phyloP scores from a whole-genome alignment of 2,888 invertebrate genomes.

The Pedicia rivosa region DNA sequence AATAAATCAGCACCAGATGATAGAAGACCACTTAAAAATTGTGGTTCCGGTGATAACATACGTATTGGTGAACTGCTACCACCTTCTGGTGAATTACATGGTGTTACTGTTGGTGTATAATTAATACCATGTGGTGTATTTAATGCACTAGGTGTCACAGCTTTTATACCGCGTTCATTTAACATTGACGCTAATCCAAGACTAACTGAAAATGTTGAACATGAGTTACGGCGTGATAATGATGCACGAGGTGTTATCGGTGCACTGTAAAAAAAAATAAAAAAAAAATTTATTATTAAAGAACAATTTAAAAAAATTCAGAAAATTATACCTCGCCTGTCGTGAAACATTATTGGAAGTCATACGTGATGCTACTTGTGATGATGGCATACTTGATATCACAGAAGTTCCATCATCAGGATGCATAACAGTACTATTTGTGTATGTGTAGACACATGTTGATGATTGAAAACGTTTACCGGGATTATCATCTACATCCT shows the following conservation, averaged over 20 bases:
- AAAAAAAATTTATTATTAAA: not conserved
- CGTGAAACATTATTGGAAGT: slow-evolving; percentile 43
- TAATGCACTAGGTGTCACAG: slow-evolving; percentile 49
- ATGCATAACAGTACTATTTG: slow-evolving; percentile 76
- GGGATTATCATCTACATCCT: slow-evolving; percentile 51
- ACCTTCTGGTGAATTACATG: slow-evolving; percentile 62
- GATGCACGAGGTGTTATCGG: slow-evolving; percentile 32
- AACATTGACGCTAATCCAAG: slow-evolving; percentile 57
- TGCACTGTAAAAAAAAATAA: slow-evolving; percentile 18
- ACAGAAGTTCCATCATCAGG: slow-evolving; percentile 70
- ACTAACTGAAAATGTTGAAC: slow-evolving; percentile 59
- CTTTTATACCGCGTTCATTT: slow-evolving; percentile 60
- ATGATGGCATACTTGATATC: slow-evolving; percentile 39
- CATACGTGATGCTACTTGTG: slow-evolving; percentile 52
- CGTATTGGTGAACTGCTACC: slow-evolving; percentile 49
- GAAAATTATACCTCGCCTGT: slow-evolving; percentile 31
- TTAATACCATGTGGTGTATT: slow-evolving; percentile 45
- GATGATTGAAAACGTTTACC: slow-evolving; percentile 62
- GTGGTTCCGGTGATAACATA: slow-evolving; percentile 27
- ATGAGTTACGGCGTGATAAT: slow-evolving; percentile 62
- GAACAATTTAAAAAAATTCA: slow-evolving; percentile 16
- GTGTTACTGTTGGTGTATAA: slow-evolving; percentile 71
- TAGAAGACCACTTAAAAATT: slow-evolving; percentile 37
- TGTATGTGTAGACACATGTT: slow-evolving; percentile 69
- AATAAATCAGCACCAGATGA: slow-evolving; percentile 49